phyloP scores from a whole-genome alignment of 2,797 vertebrate species.

The Melanotaenia nigrans region DNA sequence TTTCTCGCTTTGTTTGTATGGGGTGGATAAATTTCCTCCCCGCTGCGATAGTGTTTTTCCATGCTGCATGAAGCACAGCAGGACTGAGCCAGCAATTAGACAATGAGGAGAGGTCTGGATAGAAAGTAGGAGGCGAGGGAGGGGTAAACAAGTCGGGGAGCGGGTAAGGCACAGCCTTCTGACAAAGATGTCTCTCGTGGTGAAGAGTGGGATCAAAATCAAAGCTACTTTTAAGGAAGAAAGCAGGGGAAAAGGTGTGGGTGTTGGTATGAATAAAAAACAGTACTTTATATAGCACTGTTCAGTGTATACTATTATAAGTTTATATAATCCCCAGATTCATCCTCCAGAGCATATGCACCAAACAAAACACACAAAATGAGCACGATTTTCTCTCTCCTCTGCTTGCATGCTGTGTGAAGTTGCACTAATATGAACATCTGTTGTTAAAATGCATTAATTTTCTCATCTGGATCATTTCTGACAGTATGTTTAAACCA shows the following conservation, averaged over 20 bases:
- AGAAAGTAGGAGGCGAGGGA: constrained; percentile 26
- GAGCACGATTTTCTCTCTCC: constrained; percentile 38
- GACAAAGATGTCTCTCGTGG: constrained; percentile 66
- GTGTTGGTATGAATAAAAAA: constrained; percentile 57
- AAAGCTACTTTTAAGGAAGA: constrained; percentile 59
- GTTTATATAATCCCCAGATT: constrained; percentile 71
- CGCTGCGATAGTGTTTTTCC: constrained; percentile 69
- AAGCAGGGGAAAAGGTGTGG: constrained; percentile 50
- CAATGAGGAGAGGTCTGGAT: constrained; percentile 58
- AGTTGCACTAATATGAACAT: constrained; percentile 12
- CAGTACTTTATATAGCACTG: constrained; percentile 67
- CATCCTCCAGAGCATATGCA: constrained; percentile 56
- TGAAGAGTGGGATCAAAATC: constrained; percentile 69
- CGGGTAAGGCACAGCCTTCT: constrained; percentile 42
- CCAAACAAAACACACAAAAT: constrained; percentile 32
- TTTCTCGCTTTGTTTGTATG: constrained; percentile 62
- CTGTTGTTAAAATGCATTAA: constrained; percentile 31
- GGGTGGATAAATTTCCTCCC: constrained; percentile 65
- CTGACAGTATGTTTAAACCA: background rate
- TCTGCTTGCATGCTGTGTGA: constrained; percentile 13
- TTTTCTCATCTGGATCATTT: background rate
- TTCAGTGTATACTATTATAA: constrained; percentile 66
- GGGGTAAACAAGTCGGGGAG: constrained; percentile 30
- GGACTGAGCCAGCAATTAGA: constrained; percentile 77
- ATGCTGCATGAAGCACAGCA: constrained; percentile 75